Base-by-base conservation (phyloP, 2,888 invertebrate species). In the Papilio demoleus region DNA sequence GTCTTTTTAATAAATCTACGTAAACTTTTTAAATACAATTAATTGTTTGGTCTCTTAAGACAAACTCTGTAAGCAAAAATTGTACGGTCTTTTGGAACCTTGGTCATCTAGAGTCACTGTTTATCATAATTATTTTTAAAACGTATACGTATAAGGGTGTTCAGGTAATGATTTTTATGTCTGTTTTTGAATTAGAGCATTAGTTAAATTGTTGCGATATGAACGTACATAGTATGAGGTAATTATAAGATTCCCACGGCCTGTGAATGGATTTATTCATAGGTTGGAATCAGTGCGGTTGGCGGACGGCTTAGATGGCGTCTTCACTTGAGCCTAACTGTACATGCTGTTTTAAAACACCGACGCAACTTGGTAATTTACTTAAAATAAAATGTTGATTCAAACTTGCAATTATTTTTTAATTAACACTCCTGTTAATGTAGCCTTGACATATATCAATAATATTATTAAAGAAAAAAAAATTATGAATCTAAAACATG, bases 241-340 rank as follows among this genome's bases (percentile, higher is more conserved):
- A 79, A 79, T 79, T 79, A 79, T 75, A 72, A 76, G 70, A 64
- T 71, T 79, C 79, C 76, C 79, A 79, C 79, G 78, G 72, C 42
- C 72, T 67, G 72, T 78, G 76, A 77, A 79, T 78, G 79, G 75
- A 73, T 74, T 76, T 78, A 75, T 78, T 78, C 79, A 79, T 78
- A 74, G 77, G 76, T 73, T 75, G 71, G 68, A 75, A 74, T 75
- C 74, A 73, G 70, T 70, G 73, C 74, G 73, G 74, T 73, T 72
- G 75, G 68, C 56, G 67, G 72, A 65, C 65, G 65, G 64, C 68
- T 69, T 65, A 69, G 68, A 42, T 65, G 68, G 68, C 68, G 65
- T 69, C 68, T 69, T 69, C 53, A 53, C 68, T 65, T 65, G 22
- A 40, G 31, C 34, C 50, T 40, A 19, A 27, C 9, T 61, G 11